Conservation (phyloP, 2,888 invertebrate genomes). For the Eudasyphora cyanicolor region DNA sequence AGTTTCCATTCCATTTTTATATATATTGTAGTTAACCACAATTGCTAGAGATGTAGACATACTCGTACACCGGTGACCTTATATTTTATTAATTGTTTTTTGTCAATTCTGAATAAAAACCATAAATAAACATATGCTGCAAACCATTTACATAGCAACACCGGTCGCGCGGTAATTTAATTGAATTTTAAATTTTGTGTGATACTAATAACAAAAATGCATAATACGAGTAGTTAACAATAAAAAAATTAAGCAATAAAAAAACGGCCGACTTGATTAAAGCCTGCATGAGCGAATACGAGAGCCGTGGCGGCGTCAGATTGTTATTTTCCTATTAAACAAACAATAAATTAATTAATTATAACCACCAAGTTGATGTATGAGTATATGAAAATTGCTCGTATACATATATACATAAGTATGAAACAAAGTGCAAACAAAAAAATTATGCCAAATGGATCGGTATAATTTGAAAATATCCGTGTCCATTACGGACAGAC, state of each 20-base stretch:
- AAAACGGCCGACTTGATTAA: conserved; percentile 40
- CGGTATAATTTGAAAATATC: too few relatives aligned
- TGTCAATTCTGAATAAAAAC: conserved; percentile 8
- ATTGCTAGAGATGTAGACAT: neutral
- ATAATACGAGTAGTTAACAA: neutral
- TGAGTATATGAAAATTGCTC: too few relatives aligned
- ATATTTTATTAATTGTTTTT: neutral
- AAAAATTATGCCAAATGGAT: neutral
- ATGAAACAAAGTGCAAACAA: neutral
- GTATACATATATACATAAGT: neutral
- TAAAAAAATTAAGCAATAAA: conserved; percentile 26
- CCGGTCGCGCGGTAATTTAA: conserved; percentile 36
- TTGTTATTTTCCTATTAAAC: conserved; percentile 1
- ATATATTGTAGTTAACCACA: too few relatives aligned
- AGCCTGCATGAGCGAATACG: conserved; percentile 6
- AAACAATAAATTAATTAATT: conserved; percentile 44
- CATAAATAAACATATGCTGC: conserved; percentile 23
- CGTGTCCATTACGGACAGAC: too few relatives aligned
- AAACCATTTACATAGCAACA: neutral
- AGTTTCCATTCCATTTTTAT: too few relatives aligned
- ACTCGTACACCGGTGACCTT: neutral
- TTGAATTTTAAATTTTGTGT: conserved; percentile 57
- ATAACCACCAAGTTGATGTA: conserved; percentile 2
- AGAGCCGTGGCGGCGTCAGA: neutral
- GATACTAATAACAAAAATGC: neutral